Base-by-base conservation (phyloP, 1,140 invertebrate genomes). In the Drosophila lini region DNA sequence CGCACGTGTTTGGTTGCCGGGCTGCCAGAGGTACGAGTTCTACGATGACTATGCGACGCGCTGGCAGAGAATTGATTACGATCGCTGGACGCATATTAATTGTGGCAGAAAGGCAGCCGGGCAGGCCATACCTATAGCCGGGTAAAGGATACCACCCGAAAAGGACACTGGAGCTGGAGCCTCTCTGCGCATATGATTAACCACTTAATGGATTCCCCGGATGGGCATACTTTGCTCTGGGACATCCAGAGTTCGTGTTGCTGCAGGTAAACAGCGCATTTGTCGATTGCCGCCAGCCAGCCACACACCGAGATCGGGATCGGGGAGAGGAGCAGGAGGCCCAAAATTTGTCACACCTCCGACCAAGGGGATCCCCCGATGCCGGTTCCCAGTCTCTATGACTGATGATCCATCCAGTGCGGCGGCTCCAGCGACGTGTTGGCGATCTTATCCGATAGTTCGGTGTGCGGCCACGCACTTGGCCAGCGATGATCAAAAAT, bases 71-170 rank as follows among this genome's bases (percentile, higher is more conserved):
- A 89, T 89, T 89, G 84, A 89, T 89, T 89, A 89, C 84, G 84
- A 89, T 89, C 84, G 80, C 84, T 89, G 84, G 84, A 89, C 85
- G 84, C 84, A 89, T 89, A 89, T 89, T 89, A 89, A 89, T 89
- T 89, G 84, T 84, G 80, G 74, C 84, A 88, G 74, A 45, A 38
- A 31, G 11, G 45, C 48, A 41, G 41, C 19, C 28, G 11, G 32
- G 25, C 28, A 19, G n/a, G 11, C 19, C 9, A 31, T 15, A 31
- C 28, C 16, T 8, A n/a, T 15, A 50, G 57, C 28, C 78, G 50
- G 68, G 83, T 53, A 88, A 89, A 89, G 84, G 84, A 89, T 78
- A 81, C 78, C 52, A 81, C 67, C 52, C 74, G 34, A 88, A 88
- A 85, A 85, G 68, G 50, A 47, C 42, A 47, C 68, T 56, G 56